Percentiles rank a stretch among this genome's conserved stretches.
Evolutionary conservation across 1,140 invertebrate genomes (phyloP).

Genomic region (Maconellicoccus hirsutus): DNA sequence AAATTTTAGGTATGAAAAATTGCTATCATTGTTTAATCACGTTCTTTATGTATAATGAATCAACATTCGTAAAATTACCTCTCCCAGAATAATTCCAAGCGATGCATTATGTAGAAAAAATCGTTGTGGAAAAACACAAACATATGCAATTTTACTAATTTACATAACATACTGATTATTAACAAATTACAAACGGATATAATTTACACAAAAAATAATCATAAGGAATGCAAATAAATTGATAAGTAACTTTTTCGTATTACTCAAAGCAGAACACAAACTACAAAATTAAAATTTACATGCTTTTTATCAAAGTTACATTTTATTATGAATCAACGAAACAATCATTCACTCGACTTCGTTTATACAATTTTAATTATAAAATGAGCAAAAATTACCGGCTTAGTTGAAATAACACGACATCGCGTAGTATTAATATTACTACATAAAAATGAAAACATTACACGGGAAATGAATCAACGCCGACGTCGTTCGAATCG

Average conservation of each 20-base stretch:
- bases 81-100: too few species aligned
- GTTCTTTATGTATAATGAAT: too few species aligned
- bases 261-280: not conserved
- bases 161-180: not conserved
- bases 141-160: not conserved
- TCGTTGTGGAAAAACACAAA: too few species aligned
- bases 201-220: not conserved
- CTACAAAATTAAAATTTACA: not conserved
- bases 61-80: too few species aligned
- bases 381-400: not conserved
- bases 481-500: too few species aligned
- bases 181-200: conserved; percentile 2
- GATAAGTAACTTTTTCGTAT: conserved; percentile 5
- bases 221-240: conserved; percentile 9
- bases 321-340: not conserved
- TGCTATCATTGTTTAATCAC: too few species aligned
- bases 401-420: too few species aligned
- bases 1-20: too few species aligned
- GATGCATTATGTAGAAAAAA: too few species aligned
- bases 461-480: too few species aligned
- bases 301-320: not conserved
- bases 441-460: too few species aligned
- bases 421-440: too few species aligned
- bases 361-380: not conserved
- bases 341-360: not conserved